phyloP scores from a whole-genome alignment of 2,113 vertebrate species.

The Pristiophorus japonicus region DNA sequence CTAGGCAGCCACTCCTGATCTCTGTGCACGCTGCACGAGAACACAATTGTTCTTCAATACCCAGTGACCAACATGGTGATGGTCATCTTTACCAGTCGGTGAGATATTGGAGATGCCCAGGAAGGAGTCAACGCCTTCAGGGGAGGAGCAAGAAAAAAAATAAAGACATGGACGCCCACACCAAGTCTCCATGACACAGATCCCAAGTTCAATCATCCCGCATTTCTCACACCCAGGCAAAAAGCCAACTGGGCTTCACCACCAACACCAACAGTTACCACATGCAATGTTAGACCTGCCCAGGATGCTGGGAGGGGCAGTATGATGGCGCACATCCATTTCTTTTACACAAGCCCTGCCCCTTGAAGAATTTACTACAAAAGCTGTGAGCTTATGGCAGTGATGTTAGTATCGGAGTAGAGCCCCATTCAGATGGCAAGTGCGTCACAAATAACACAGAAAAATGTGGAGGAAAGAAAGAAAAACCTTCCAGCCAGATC shows the following conservation, averaged over 20 bases:
- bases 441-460: constrained; percentile 33
- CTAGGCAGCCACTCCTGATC: background rate
- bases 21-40: background rate
- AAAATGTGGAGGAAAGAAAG: constrained; percentile 45
- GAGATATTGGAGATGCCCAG: background rate
- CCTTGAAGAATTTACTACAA: background rate
- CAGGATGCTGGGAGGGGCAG: background rate
- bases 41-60: background rate
- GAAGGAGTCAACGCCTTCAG: background rate
- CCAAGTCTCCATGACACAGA: background rate
- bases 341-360: background rate
- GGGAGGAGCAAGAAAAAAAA: background rate
- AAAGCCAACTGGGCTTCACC: background rate
- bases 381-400: constrained; percentile 14
- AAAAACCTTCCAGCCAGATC: constrained; percentile 96
- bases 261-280: background rate
- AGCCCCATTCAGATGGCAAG: background rate
- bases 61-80: background rate
- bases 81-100: background rate
- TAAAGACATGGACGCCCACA: background rate
- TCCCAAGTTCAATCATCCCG: background rate
- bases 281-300: background rate
- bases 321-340: background rate
- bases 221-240: background rate
- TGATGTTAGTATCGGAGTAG: background rate